These are phyloP conservation scores for Enhydra lutris DNA, from an alignment of 2,113 vertebrate species.

Conservation along the genomic window DNA sequence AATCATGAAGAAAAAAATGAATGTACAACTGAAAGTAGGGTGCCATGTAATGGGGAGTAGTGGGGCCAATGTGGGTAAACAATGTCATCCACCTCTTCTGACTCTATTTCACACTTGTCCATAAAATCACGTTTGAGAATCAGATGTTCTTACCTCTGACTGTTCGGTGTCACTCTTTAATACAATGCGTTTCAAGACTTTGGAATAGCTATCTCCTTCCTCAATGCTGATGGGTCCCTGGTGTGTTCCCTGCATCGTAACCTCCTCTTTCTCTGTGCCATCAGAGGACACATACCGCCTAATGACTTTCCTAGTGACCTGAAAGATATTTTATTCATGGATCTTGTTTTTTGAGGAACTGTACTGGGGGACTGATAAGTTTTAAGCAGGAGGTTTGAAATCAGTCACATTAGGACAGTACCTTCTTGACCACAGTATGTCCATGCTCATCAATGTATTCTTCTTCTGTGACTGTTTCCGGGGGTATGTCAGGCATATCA, in stretches of 20 bases:
- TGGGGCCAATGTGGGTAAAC: neutral
- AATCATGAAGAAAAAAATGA: neutral
- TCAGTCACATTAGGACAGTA: slow-evolving; percentile 62
- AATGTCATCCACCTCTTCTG: neutral
- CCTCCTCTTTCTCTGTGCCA: slow-evolving; percentile 89
- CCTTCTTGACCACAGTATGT: slow-evolving; percentile 94
- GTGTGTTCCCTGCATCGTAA: slow-evolving; percentile 86
- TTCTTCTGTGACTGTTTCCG: slow-evolving; percentile 93
- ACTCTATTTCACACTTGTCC: neutral
- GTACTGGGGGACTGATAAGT: rapidly evolving
- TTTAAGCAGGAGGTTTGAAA: neutral
- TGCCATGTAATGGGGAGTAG: too few species aligned
- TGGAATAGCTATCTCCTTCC: slow-evolving; percentile 91
- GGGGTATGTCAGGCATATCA: slow-evolving; percentile 89
- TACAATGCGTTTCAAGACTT: slow-evolving; percentile 92
- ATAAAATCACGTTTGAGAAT: rapidly evolving
- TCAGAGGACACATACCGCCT: slow-evolving; percentile 89
- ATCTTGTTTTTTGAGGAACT: neutral
- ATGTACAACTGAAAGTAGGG: neutral
- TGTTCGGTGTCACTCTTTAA: slow-evolving; percentile 89
- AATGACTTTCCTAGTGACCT: slow-evolving; percentile 97
- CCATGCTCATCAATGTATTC: slow-evolving; percentile 93
- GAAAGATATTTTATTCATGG: neutral
- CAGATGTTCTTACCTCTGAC: slow-evolving; percentile 85
- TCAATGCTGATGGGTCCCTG: slow-evolving; percentile 86